phyloP scores from a whole-genome alignment of 2,888 invertebrate genomes.

The Ceratothoa steindachneri region DNA sequence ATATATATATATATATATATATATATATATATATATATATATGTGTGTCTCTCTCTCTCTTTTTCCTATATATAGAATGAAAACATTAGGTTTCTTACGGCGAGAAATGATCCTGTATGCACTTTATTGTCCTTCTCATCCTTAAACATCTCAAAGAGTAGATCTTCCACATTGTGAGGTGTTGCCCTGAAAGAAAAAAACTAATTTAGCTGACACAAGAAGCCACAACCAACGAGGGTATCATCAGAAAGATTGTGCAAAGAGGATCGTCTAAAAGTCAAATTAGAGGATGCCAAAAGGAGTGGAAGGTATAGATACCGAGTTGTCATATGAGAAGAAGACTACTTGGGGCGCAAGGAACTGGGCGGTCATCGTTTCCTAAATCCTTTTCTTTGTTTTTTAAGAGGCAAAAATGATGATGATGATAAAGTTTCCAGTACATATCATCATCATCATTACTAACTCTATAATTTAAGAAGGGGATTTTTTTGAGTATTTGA shows the following conservation, averaged over 20 bases:
- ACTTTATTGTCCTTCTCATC: conserved; percentile 35
- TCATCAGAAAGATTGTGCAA: not conserved
- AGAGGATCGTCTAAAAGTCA: no score
- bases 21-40: conserved; percentile 21
- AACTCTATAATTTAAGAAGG: no score
- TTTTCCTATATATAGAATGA: conserved; percentile 5
- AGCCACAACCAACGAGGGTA: not conserved
- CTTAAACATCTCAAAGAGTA: conserved; percentile 46
- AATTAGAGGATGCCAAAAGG: no score
- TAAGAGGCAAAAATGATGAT: no score
- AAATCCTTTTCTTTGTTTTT: no score
- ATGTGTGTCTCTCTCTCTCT: not conserved
- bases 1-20: conserved; percentile 18
- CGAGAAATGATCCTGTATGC: conserved; percentile 43
- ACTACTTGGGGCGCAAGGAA: no score
- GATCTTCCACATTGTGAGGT: conserved; percentile 43
- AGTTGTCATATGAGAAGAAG: no score
- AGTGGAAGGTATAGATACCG: no score
- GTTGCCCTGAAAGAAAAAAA: conserved; percentile 20
- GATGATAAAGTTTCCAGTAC: no score
- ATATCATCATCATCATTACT: no score
- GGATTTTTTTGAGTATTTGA: no score
- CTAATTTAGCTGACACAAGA: not conserved
- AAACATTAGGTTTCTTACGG: conserved; percentile 31
- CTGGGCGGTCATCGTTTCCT: no score